Base-by-base conservation (phyloP, 1,140 invertebrate species). In the Theocolax elegans region DNA sequence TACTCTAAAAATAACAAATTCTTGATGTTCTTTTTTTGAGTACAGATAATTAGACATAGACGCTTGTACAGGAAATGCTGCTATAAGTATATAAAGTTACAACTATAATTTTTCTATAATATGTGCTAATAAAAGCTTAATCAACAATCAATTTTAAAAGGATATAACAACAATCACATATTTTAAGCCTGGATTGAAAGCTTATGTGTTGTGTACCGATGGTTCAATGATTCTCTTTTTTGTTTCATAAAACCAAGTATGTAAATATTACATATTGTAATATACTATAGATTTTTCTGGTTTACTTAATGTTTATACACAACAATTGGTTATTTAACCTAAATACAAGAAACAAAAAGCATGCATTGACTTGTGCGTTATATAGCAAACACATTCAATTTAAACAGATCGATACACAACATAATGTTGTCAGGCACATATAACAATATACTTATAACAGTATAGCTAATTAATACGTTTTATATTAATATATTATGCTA, bases 11-110 rank as follows among this genome's bases (percentile, higher is more conserved):
- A 31, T 25, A 40, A 46, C 8, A 67, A 46, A 44, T 31, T 48
- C 19, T 10, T 42, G 54, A n/a, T n/a, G n/a, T n/a, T 29, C 23
- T 15, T 58, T 13, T 13, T 51, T 64, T 64, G 10, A 53, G 21
- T 53, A 64, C 4, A 25, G 10, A 64, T 64, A n/a, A 35, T 35
- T 51, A 60, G 17, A 48, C n/a, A 19, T 67, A 67, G 29, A 38
- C 25, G 44, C 53, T 49, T 49, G 48, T 49, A 59, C 54, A 48
- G 54, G 40, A 67, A 67, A 67, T 59, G 44, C 54, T 67, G 54
- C 54, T 59, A 49, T 9, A 54, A 65, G 8, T 59, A 59, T 49
- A 59, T 38, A 59, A 25, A 23, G n/a, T n/a, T 67, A 58, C 54
- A 67, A 38, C 53, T 31, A 29, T 66, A 21, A n/a, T n/a, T n/a